Conservation (phyloP, 2,888 invertebrate species). For the Apamea monoglypha region DNA sequence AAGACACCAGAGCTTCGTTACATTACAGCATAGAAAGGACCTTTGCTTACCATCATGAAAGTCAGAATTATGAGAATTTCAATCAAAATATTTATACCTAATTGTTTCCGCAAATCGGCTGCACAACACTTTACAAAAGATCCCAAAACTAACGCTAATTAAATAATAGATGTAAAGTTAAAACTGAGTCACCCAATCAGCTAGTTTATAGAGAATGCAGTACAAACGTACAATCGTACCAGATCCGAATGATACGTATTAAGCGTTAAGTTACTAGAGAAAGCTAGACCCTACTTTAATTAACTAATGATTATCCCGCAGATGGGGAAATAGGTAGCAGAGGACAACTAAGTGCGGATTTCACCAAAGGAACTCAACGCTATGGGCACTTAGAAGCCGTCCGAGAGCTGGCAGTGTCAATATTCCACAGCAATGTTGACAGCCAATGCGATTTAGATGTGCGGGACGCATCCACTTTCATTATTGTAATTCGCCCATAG, state of each 20-base stretch:
- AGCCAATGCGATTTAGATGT: background rate
- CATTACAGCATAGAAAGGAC: background rate
- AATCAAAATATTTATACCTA: background rate
- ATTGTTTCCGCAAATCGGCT: background rate
- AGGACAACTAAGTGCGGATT: too few species aligned
- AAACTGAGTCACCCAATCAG: constrained; percentile 25
- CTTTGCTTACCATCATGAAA: background rate
- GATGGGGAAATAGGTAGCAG: constrained; percentile 40
- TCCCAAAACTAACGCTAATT: background rate
- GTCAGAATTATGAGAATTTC: background rate
- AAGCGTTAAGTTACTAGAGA: constrained; percentile 59
- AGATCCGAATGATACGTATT: constrained; percentile 58
- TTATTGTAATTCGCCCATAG: too few species aligned
- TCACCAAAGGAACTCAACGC: too few species aligned
- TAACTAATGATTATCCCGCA: constrained; percentile 45
- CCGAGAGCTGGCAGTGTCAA: too few species aligned
- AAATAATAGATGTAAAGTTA: constrained; percentile 1
- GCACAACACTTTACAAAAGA: background rate
- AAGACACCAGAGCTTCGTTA: background rate
- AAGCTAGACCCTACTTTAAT: constrained; percentile 68
- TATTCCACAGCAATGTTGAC: too few species aligned
- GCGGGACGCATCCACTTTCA: background rate
- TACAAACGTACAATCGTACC: constrained; percentile 49
- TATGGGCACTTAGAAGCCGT: too few species aligned
- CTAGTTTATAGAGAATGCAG: constrained; percentile 28